phyloP scores from a whole-genome alignment of 2,797 vertebrate species.

The Microctenopoma lineatum region DNA sequence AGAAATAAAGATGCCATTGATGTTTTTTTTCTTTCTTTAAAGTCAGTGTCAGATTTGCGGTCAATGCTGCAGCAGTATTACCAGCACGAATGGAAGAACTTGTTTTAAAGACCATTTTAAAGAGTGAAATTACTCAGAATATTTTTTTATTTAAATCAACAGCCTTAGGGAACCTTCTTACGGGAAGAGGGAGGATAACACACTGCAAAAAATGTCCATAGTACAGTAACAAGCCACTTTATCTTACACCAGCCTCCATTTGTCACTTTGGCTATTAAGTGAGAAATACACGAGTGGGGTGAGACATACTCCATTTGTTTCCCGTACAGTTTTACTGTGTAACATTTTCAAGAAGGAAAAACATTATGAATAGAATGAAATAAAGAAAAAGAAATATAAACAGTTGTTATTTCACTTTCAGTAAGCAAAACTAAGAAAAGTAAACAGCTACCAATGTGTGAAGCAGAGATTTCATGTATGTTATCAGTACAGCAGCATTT shows the following conservation, averaged over 20 bases:
- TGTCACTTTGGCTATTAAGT: background rate
- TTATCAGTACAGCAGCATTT: too few relatives aligned
- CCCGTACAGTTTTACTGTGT: background rate
- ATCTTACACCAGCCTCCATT: conserved; percentile 3
- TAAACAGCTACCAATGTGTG: too few relatives aligned
- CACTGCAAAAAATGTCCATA: conserved; percentile 22
- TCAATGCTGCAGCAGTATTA: conserved; percentile 16
- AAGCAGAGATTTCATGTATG: too few relatives aligned
- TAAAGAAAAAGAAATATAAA: too few relatives aligned
- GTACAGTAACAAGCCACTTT: background rate
- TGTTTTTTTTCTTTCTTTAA: background rate
- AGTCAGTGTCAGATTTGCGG: background rate
- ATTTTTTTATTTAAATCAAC: conserved; percentile 31
- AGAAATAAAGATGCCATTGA: conserved; percentile 25
- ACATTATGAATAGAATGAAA: too few relatives aligned
- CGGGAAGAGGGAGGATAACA: conserved; percentile 4
- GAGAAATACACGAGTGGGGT: background rate
- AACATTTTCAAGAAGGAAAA: too few relatives aligned
- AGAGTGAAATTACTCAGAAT: conserved; percentile 24
- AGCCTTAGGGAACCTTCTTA: conserved; percentile 11
- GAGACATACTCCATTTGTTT: conserved; percentile 1
- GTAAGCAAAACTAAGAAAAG: too few relatives aligned
- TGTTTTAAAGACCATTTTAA: conserved; percentile 14
- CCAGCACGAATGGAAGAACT: background rate
- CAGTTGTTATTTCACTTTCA: too few relatives aligned